Percentiles rank a stretch among this genome's conserved stretches.
These are phyloP conservation scores for Cyrtodaria siliqua DNA, from an alignment of 2,888 invertebrate species.

Conservation along the genomic window DNA sequence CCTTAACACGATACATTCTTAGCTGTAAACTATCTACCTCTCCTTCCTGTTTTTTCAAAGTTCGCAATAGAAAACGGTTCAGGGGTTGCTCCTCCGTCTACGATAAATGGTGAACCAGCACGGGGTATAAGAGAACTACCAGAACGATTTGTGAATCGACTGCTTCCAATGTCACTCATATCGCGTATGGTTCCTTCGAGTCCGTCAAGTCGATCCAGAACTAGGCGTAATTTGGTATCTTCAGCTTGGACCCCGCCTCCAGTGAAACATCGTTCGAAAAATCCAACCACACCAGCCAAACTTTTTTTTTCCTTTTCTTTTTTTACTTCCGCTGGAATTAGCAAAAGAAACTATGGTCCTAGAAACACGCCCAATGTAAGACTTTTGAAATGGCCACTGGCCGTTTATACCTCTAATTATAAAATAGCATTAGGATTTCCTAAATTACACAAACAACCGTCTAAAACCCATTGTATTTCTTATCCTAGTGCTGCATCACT, in stretches of 20 bases:
- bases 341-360: too few species aligned
- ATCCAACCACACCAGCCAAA: constrained; percentile 25
- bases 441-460: too few species aligned
- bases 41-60: background rate
- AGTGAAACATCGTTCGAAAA: constrained; percentile 48
- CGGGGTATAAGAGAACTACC: constrained; percentile 4
- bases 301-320: constrained; percentile 21
- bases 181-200: constrained; percentile 49
- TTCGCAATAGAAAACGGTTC: constrained; percentile 3
- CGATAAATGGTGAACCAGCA: background rate
- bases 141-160: background rate
- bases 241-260: constrained; percentile 33
- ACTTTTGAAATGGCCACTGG: too few species aligned
- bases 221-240: constrained; percentile 63
- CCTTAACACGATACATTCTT: too few species aligned
- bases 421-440: too few species aligned
- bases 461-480: too few species aligned
- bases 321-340: constrained; percentile 25
- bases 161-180: constrained; percentile 38
- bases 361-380: too few species aligned
- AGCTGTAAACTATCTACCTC: too few species aligned
- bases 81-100: constrained; percentile 1
- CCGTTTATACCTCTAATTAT: too few species aligned
- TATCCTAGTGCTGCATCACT: too few species aligned
- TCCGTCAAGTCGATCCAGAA: constrained; percentile 72